A percentile compares a stretch with the other conserved stretches of the same genome.
Conservation (phyloP, 2,888 invertebrate genomes). For the Orchesellides sinensis region DNA sequence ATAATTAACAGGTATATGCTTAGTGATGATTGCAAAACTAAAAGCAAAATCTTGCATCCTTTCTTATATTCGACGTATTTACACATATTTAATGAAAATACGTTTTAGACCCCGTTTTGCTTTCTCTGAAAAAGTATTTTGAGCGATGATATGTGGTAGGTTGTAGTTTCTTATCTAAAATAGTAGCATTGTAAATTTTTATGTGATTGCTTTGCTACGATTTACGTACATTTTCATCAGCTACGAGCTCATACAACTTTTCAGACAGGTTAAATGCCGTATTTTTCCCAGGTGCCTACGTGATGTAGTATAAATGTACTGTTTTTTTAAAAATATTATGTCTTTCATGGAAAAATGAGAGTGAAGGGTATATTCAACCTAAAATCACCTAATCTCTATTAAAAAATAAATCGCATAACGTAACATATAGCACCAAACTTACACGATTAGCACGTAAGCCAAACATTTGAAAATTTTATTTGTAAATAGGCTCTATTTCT, state of each 20-base stretch:
- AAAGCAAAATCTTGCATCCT: no score
- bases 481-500: slow-evolving; percentile 11
- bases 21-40: no score
- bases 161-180: background rate
- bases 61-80: no score
- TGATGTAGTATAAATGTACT: no score
- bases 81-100: no score
- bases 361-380: slow-evolving; percentile 15
- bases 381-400: no score
- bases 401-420: no score
- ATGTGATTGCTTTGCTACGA: slow-evolving; percentile 30
- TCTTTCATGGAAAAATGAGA: slow-evolving; percentile 48
- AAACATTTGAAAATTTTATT: slow-evolving; percentile 5
- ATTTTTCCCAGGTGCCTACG: slow-evolving; percentile 1
- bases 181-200: slow-evolving; percentile 32
- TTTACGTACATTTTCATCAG: slow-evolving; percentile 1
- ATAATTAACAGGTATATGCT: background rate
- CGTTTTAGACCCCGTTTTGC: no score
- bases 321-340: slow-evolving; percentile 36
- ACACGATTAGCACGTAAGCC: slow-evolving; percentile 8
- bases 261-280: background rate
- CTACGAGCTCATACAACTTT: slow-evolving; percentile 36
- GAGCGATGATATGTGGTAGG: background rate
- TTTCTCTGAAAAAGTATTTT: background rate
- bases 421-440: background rate